phyloP scores from a whole-genome alignment of 1,140 invertebrate species.

The Branchinecta lynchi region DNA sequence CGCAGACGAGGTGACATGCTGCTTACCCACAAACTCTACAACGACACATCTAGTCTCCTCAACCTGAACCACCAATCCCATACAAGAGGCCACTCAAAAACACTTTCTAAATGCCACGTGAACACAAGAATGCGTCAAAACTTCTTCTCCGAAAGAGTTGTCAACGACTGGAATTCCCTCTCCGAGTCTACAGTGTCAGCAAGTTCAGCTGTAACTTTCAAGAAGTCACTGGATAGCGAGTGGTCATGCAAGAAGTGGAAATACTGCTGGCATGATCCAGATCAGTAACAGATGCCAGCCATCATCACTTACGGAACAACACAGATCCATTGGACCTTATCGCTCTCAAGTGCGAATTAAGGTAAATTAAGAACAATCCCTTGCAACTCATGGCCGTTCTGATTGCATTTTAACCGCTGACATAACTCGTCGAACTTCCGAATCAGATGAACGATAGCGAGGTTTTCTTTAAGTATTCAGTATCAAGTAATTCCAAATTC shows the following conservation, averaged over 20 bases:
- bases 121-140: conserved; percentile 10
- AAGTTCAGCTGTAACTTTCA: not conserved
- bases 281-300: conserved; percentile 9
- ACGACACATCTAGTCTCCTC: conserved; percentile 9
- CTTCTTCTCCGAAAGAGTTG: not conserved
- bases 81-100: not conserved
- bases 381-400: no score
- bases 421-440: no score
- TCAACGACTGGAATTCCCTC: conserved; percentile 1
- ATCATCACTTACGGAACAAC: not conserved
- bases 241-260: no score
- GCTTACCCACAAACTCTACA: not conserved
- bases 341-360: not conserved
- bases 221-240: conserved; percentile 7
- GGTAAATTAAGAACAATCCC: conserved; percentile 5
- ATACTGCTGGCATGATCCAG: no score
- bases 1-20: conserved; percentile 3
- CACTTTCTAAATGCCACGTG: not conserved
- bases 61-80: conserved; percentile 2
- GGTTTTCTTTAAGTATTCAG: no score
- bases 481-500: no score
- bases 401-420: no score
- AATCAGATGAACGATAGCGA: no score
- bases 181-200: not conserved
- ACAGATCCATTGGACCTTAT: conserved; percentile 11